Conservation (phyloP, 2,888 invertebrate species). For the Poecilobothrus nobilitatus region DNA sequence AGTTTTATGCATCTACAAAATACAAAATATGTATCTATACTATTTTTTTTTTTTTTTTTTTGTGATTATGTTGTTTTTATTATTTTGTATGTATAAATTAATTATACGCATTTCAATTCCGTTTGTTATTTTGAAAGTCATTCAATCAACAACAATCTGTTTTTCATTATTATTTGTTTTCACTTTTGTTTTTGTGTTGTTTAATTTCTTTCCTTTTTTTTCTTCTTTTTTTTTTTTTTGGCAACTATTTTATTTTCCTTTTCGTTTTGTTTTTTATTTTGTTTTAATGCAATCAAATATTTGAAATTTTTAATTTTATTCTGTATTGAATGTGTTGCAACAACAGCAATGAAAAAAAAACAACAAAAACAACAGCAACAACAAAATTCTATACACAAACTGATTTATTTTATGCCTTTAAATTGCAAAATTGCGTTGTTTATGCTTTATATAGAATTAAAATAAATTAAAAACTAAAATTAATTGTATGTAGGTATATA, state of each 20-base stretch:
- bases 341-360: no score
- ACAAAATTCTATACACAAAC: background rate
- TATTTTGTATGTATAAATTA: background rate
- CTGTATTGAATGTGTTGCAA: background rate
- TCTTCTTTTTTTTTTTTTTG: background rate
- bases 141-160: background rate
- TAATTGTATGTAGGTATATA: no score
- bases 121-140: background rate
- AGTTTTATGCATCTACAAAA: no score
- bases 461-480: background rate
- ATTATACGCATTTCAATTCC: background rate
- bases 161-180: no score
- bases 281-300: background rate
- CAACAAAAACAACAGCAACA: no score
- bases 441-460: conserved; percentile 6
- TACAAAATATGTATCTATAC: no score
- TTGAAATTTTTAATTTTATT: background rate
- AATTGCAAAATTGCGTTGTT: background rate
- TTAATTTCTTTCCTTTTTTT: no score
- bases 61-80: no score
- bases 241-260: background rate
- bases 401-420: conserved; percentile 1
- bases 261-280: background rate
- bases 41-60: no score
- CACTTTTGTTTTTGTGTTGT: no score